phyloP scores from a whole-genome alignment of 2,797 vertebrate species.

The Allobates femoralis region DNA sequence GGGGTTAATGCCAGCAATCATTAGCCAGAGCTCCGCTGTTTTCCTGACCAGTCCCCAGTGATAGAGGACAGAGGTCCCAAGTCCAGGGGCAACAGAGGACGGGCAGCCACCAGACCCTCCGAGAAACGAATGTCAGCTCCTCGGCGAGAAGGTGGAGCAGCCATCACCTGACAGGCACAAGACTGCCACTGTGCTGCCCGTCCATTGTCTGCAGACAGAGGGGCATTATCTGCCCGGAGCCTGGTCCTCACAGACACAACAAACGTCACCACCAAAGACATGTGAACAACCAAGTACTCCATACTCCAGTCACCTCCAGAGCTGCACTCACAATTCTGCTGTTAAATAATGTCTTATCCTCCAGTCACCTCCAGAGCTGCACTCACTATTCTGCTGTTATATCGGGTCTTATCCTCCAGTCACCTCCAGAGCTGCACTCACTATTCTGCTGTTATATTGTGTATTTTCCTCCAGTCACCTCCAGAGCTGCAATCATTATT shows the following conservation, averaged over 20 bases:
- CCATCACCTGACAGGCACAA: background rate
- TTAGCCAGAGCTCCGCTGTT: background rate
- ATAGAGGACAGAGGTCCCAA: background rate
- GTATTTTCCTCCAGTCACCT: too few species aligned
- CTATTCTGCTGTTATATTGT: too few species aligned
- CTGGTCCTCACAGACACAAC: background rate
- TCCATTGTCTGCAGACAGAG: background rate
- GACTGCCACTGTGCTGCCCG: background rate
- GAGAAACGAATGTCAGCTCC: background rate
- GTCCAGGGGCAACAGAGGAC: background rate
- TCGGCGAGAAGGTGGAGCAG: background rate
- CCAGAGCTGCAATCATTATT: too few species aligned
- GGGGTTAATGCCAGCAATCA: constrained; percentile 19
- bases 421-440: too few species aligned
- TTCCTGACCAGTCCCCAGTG: background rate
- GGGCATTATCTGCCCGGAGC: background rate
- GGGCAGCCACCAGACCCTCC: background rate
- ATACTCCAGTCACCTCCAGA: constrained; percentile 7
- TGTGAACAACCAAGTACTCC: too few species aligned
- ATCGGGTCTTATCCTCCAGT: too few species aligned
- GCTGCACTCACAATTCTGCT: background rate
- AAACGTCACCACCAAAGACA: too few species aligned
- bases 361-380: too few species aligned
- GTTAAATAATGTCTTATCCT: too few species aligned
- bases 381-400: too few species aligned